These are phyloP conservation scores for Abramis brama DNA, from an alignment of 2,113 vertebrate species.

Conservation along the genomic window DNA sequence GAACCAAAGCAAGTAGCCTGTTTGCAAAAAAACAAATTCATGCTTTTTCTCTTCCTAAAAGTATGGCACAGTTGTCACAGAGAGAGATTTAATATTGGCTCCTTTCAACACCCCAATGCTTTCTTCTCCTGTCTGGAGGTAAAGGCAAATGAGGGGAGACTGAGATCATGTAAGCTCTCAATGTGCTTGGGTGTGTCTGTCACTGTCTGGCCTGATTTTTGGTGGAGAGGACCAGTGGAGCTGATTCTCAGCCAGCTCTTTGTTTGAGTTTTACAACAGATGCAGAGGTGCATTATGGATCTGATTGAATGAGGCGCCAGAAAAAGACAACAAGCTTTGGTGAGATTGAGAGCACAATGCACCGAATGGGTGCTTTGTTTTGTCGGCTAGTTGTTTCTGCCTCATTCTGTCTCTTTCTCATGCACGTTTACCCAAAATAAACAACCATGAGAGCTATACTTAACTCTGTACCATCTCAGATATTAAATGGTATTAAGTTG, in stretches of 20 bases:
- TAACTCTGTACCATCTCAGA: background rate
- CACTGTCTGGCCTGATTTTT: slow-evolving; percentile 7
- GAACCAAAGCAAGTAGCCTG: background rate
- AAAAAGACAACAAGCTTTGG: slow-evolving; percentile 51
- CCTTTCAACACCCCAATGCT: slow-evolving; percentile 4
- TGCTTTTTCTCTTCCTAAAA: background rate
- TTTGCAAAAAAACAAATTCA: background rate
- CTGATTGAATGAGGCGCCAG: slow-evolving; percentile 56
- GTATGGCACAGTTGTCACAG: slow-evolving; percentile 10
- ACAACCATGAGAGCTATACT: background rate
- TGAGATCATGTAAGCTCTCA: background rate
- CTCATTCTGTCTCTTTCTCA: background rate
- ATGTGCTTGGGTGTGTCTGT: slow-evolving; percentile 31
- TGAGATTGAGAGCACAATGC: slow-evolving; percentile 50
- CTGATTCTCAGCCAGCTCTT: slow-evolving; percentile 10
- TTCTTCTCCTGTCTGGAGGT: slow-evolving; percentile 19
- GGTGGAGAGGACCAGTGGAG: background rate
- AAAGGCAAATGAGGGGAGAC: slow-evolving; percentile 6
- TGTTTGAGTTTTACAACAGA: slow-evolving; percentile 44
- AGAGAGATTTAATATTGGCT: slow-evolving; percentile 13
- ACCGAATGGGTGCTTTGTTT: slow-evolving; percentile 53
- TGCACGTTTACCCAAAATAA: background rate
- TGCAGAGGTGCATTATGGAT: slow-evolving; percentile 54
- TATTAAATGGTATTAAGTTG: background rate
- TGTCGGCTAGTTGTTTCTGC: background rate